These are phyloP conservation scores for Dendroctonus valens DNA, from an alignment of 1,140 invertebrate genomes.

Conservation along the genomic window DNA sequence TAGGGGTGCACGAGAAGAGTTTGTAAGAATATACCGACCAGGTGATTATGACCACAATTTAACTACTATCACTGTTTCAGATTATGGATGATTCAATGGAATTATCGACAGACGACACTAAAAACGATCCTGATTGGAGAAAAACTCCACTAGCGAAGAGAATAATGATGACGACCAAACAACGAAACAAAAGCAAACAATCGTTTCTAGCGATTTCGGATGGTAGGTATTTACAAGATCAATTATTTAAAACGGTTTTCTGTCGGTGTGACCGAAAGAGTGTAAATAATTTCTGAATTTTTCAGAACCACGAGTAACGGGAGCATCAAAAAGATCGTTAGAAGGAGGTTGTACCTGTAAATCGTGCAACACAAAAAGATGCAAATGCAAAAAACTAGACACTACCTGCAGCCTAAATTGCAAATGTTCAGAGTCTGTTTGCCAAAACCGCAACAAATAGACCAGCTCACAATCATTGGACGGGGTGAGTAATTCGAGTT, in stretches of 20 bases:
- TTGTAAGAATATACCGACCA: background rate
- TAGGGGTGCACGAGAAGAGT: background rate
- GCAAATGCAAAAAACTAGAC: slow-evolving; percentile 58
- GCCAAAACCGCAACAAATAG: background rate
- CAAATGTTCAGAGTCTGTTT: slow-evolving; percentile 52
- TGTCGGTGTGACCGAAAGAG: slow-evolving; percentile 12
- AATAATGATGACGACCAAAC: slow-evolving; percentile 30
- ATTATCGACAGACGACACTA: slow-evolving; percentile 48
- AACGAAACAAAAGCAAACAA: background rate
- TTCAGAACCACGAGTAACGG: slow-evolving; percentile 2
- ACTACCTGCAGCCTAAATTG: slow-evolving; percentile 53
- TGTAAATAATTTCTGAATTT: slow-evolving; percentile 7
- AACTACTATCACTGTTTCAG: background rate
- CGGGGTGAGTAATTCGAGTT: no score
- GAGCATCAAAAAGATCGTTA: slow-evolving; percentile 51
- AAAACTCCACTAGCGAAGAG: slow-evolving; percentile 59
- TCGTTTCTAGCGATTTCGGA: slow-evolving; percentile 16
- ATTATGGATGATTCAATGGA: background rate
- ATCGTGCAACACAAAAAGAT: slow-evolving; percentile 58
- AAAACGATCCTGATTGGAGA: slow-evolving; percentile 69
- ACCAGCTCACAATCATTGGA: no score
- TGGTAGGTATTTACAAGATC: background rate
- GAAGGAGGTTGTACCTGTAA: slow-evolving; percentile 62
- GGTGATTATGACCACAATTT: background rate
- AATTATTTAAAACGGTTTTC: no score